These are phyloP conservation scores for Girardinus metallicus DNA, from an alignment of 2,797 vertebrate species.

Conservation along the genomic window DNA sequence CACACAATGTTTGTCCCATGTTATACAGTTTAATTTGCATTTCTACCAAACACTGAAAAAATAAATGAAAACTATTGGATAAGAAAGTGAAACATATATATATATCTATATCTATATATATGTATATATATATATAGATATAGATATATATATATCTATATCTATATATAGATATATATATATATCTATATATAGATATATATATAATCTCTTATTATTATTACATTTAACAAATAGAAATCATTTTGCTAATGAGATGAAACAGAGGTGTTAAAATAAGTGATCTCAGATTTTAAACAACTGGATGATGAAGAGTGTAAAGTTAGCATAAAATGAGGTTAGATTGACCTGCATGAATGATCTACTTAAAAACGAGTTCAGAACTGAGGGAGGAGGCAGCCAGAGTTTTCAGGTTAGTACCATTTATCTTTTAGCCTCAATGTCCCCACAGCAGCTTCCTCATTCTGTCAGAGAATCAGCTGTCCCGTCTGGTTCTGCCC, in stretches of 20 bases:
- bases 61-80: neutral
- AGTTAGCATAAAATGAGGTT: conserved; percentile 61
- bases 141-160: too few relatives aligned
- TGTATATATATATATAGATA: too few relatives aligned
- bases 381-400: conserved; percentile 48
- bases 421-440: conserved; percentile 60
- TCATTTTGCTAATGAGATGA: neutral
- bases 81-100: neutral
- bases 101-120: too few relatives aligned
- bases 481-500: conserved; percentile 33
- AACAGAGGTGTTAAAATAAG: neutral
- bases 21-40: neutral
- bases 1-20: neutral
- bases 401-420: conserved; percentile 42
- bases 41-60: neutral
- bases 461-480: conserved; percentile 62
- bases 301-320: conserved; percentile 27
- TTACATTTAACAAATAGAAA: neutral
- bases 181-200: too few relatives aligned
- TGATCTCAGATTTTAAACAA: conserved; percentile 25
- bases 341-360: conserved; percentile 49
- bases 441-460: conserved; percentile 35
- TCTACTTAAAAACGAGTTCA: conserved; percentile 58
- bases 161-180: too few relatives aligned
- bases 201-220: neutral